These are phyloP conservation scores for Elachura formosa DNA, from an alignment of 2,113 vertebrate species.

Conservation along the genomic window DNA sequence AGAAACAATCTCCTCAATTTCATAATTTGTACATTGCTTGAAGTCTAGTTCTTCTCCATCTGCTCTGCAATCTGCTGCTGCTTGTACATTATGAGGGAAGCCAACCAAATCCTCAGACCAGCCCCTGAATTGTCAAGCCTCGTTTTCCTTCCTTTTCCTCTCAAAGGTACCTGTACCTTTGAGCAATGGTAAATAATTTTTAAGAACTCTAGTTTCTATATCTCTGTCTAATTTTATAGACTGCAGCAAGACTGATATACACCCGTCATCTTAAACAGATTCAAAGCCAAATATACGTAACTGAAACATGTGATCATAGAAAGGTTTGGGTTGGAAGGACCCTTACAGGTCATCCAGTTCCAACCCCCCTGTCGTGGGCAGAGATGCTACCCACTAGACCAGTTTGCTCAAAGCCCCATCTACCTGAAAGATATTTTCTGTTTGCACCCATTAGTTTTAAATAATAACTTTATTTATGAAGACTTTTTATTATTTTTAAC, in stretches of 20 bases:
- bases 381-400: not conserved
- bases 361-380: not conserved
- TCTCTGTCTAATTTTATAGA: not conserved
- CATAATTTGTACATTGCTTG: conserved; percentile 35
- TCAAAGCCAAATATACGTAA: not conserved
- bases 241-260: not conserved
- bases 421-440: not conserved
- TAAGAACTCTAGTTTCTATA: not conserved
- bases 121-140: not conserved
- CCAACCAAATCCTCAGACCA: not conserved
- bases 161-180: not conserved
- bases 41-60: conserved; percentile 52
- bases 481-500: too few relatives aligned
- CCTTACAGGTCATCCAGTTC: not conserved
- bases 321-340: not conserved
- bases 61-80: conserved; percentile 55
- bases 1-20: not conserved
- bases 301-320: not conserved
- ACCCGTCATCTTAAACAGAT: not conserved
- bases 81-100: not conserved
- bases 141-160: not conserved
- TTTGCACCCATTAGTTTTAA: not conserved
- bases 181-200: not conserved
- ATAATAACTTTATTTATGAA: too few relatives aligned
- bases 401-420: not conserved